Evolutionary conservation across 2,888 invertebrate genomes (phyloP), one percentile per base, ranked within the genome.

Genomic region (Zaprionus obscuricornis): DNA sequence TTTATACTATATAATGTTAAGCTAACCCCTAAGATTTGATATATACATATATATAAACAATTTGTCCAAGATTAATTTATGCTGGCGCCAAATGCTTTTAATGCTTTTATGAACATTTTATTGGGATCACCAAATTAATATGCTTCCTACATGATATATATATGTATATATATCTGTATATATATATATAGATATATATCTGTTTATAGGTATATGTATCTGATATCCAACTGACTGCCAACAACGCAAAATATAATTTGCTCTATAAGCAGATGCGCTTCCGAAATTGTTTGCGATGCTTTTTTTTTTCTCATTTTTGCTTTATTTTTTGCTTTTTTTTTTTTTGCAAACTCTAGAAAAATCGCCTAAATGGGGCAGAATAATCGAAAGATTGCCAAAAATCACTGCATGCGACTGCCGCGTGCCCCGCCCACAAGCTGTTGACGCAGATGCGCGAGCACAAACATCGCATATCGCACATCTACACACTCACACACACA

Each of bases 231-330:
- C 49, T 66, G 43, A 78, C 68, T 81, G 81, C 78, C 84, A 78
- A 79, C 82, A 66, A 74, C 84, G 82, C 81, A 78, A 71, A 71
- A 74, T 67, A 60, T 57, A 72, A 82, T 66, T 68, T 72, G 75
- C 75, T 37, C 5, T 50, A 31, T 50, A 67, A 63, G 26, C 57
- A 62, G 66, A 68, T 69, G 66, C 59, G 76, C 76, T 56, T 79
- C 36, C 63, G 45, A 55, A 64, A 72, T 47, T 37, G 58, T 63
- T 74, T 39, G 14, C 33, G 6, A 29, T 43, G 49, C 14, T 62
- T 47, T 43, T 52, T 18, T 37, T 60, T 60, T 51, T 49, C 17
- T 39, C 24, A 14, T 46, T 31, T 43, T 47, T 36, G 34, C n/a
- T 36, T 5, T 34, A 14, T 39, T 52, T 37, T 49, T 8, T 34